phyloP scores from a whole-genome alignment of 2,888 invertebrate genomes.

The Agelastica alni region DNA sequence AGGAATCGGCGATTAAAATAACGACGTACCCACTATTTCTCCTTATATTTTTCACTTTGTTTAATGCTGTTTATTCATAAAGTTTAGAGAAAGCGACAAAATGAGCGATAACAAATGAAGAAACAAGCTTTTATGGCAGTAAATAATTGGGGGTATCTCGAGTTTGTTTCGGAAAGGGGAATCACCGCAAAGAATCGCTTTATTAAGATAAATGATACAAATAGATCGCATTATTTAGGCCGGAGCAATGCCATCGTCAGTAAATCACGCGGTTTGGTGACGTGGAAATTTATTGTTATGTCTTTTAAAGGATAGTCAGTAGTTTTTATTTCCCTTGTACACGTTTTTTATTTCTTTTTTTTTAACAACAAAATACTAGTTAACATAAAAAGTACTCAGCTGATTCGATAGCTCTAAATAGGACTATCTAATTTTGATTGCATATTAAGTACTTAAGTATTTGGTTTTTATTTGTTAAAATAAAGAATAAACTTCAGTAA shows the following conservation, averaged over 20 bases:
- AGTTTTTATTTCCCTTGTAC: too few relatives aligned
- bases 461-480: too few relatives aligned
- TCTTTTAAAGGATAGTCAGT: too few relatives aligned
- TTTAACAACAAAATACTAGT: too few relatives aligned
- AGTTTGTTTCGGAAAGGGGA: constrained; percentile 34
- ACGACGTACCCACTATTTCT: not conserved
- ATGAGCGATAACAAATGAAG: constrained; percentile 41
- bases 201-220: constrained; percentile 41
- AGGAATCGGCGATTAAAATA: too few relatives aligned
- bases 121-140: constrained; percentile 42
- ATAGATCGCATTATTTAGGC: constrained; percentile 37
- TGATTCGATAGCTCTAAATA: too few relatives aligned
- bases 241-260: constrained; percentile 33
- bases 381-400: too few relatives aligned
- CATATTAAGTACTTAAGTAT: too few relatives aligned
- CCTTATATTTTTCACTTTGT: not conserved
- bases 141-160: constrained; percentile 41
- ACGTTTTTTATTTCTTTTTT: too few relatives aligned
- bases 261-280: constrained; percentile 35
- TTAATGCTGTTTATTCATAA: constrained; percentile 27
- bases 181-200: constrained; percentile 32
- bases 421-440: too few relatives aligned
- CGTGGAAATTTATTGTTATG: constrained; percentile 31
- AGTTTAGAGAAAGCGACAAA: constrained; percentile 34
- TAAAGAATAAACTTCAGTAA: too few relatives aligned